phyloP scores from a whole-genome alignment of 2,888 invertebrate genomes.

The Perithous albicinctus region DNA sequence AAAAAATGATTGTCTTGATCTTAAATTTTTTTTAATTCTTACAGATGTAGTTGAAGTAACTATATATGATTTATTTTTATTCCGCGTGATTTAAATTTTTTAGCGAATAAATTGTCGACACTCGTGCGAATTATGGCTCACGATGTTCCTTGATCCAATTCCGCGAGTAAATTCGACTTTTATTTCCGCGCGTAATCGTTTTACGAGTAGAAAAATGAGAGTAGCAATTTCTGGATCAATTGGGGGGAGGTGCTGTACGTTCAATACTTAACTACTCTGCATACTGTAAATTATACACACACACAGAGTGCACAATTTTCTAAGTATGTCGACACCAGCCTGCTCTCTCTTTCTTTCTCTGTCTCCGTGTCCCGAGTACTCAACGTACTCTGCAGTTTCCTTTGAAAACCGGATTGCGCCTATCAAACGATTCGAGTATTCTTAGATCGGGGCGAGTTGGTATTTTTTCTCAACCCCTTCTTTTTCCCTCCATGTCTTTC shows the following conservation, averaged over 20 bases:
- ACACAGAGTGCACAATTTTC: background rate
- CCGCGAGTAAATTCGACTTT: constrained; percentile 1
- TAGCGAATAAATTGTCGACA: too few species aligned
- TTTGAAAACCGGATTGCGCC: constrained; percentile 35
- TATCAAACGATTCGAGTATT: constrained; percentile 30
- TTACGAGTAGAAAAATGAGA: background rate
- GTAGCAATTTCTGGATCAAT: constrained; percentile 5
- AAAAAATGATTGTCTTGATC: too few species aligned
- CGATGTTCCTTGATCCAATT: constrained; percentile 7
- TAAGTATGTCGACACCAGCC: background rate
- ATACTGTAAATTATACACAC: background rate
- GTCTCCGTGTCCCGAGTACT: background rate
- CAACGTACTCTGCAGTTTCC: constrained; percentile 15
- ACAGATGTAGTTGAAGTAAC: too few species aligned
- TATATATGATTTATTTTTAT: too few species aligned
- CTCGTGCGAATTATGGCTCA: background rate
- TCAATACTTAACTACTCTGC: background rate
- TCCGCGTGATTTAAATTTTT: too few species aligned
- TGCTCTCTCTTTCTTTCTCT: background rate
- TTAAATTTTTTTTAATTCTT: too few species aligned
- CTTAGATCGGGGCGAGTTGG: constrained; percentile 18
- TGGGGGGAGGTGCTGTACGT: background rate
- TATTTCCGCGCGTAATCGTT: constrained; percentile 7
- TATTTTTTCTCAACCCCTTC: constrained; percentile 15
- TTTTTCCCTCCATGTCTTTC: background rate